These are phyloP conservation scores for Drosophila kikkawai DNA, from an alignment of 1,140 invertebrate species.

Conservation along the genomic window DNA sequence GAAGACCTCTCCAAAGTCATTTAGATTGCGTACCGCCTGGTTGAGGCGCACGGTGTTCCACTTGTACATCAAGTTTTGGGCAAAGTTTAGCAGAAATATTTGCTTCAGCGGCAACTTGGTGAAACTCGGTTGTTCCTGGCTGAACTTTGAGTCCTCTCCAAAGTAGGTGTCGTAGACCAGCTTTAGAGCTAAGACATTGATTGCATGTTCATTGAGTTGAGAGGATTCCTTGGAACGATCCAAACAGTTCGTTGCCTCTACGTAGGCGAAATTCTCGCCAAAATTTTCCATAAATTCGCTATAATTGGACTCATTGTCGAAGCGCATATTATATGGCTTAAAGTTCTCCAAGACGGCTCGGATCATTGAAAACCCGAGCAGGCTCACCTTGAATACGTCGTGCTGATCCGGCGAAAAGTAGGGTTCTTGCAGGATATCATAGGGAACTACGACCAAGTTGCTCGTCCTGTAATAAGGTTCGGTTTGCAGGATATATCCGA, in stretches of 20 bases:
- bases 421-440: neutral
- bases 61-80: neutral
- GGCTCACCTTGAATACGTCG: slow-evolving; percentile 13
- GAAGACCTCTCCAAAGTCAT: neutral
- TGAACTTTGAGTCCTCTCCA: neutral
- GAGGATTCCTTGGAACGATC: neutral
- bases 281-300: neutral
- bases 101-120: neutral
- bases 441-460: neutral
- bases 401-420: neutral
- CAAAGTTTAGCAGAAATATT: neutral
- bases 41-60: neutral
- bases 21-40: slow-evolving; percentile 1
- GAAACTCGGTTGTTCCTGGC: neutral
- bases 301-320: neutral
- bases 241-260: neutral
- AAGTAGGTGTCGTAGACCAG: neutral
- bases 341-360: neutral
- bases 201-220: neutral
- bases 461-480: too few species aligned
- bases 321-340: neutral
- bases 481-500: accelerated
- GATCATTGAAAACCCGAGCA: neutral
- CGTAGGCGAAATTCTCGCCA: neutral
- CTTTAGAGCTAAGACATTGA: neutral